Evolutionary conservation across 2,797 vertebrate species (phyloP), one percentile per base, ranked within the genome.

Genomic region (Urosaurus nigricauda): DNA sequence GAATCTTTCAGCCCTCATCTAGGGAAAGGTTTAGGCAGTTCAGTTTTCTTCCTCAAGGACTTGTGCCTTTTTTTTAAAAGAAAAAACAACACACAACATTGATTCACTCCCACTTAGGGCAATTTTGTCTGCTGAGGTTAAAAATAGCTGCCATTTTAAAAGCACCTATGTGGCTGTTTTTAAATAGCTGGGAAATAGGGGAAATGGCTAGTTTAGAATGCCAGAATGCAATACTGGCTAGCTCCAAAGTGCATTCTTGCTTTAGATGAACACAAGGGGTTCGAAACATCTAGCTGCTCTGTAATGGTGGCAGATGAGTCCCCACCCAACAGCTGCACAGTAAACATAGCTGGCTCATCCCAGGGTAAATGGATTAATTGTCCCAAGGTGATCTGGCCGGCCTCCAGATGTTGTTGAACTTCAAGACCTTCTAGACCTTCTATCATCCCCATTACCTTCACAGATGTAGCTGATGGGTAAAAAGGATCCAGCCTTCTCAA

Each of bases 91-190:
- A 51, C 47, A 26, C 29, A 32, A 32, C n/a, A 87, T 84, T 1
- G 68, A 85, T 85, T 90, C 29, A 58, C n/a, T 83, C 56, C 47
- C 79, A 70, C 63, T 63, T 53, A 91, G 73, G 84, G 40, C 4
- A 88, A 73, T 26, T 2, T 65, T 78, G n/a, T 65, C 60, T 88
- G 24, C 40, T 86, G 40, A 60, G 37, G 79, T 91, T 86, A 73
- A 88, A 91, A 88, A 91, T 88, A 88, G 53, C 40, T 86, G 16
- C 51, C 47, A 82, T 88, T 85, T 90, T 85, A 81, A 87, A 85
- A 47, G 47, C 5, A 81, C n/a, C 26, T 51, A 32, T 43, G 5
- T 51, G 60, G 29, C 32, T 86, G 16, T 70, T 74, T 88, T 78
- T 32, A 77, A 56, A 26, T 32, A 68, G 37, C 35, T 70, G 74